Percentiles rank a stretch among this genome's conserved stretches.
Evolutionary conservation across 1,140 invertebrate species (phyloP).

Genomic region (Melitaea cinxia): DNA sequence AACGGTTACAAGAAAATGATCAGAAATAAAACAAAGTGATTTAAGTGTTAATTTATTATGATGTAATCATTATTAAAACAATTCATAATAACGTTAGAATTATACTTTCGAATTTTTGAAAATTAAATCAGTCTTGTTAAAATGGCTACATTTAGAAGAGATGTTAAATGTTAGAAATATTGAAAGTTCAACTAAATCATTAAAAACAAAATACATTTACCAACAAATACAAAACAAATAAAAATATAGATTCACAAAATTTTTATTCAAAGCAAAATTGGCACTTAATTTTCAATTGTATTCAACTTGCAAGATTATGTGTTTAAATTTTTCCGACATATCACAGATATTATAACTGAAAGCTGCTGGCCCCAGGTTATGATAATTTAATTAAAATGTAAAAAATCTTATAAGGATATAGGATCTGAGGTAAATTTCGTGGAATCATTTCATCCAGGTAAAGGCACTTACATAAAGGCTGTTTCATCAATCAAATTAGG

Average conservation of each 20-base stretch:
- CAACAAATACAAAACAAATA: conserved; percentile 64
- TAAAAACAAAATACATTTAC: conserved; percentile 60
- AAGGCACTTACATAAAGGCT: conserved; percentile 30
- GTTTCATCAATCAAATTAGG: conserved; percentile 15
- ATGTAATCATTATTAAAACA: conserved; percentile 77
- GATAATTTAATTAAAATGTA: conserved; percentile 10
- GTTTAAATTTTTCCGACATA: conserved; percentile 43
- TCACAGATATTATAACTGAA: conserved; percentile 62
- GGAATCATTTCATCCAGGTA: conserved; percentile 14
- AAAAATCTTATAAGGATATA: conserved; percentile 15
- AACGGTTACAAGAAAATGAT: no score
- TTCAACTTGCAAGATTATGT: conserved; percentile 18
- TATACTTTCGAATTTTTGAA: conserved; percentile 71
- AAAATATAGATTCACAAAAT: conserved; percentile 61
- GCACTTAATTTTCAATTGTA: conserved; percentile 48
- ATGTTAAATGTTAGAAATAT: conserved; percentile 52
- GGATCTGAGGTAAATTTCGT: conserved; percentile 7
- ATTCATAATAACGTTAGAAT: conserved; percentile 71
- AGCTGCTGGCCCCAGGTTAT: conserved; percentile 39
- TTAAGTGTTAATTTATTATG: conserved; percentile 79
- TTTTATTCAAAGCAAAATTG: conserved; percentile 62
- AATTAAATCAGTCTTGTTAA: conserved; percentile 81
- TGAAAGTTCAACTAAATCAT: conserved; percentile 54
- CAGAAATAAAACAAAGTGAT: conserved; percentile 35
- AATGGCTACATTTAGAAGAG: conserved; percentile 72